Evolutionary conservation across 2,888 invertebrate genomes (phyloP), one percentile per base, ranked within the genome.

Genomic region (Herminia tarsipennalis): DNA sequence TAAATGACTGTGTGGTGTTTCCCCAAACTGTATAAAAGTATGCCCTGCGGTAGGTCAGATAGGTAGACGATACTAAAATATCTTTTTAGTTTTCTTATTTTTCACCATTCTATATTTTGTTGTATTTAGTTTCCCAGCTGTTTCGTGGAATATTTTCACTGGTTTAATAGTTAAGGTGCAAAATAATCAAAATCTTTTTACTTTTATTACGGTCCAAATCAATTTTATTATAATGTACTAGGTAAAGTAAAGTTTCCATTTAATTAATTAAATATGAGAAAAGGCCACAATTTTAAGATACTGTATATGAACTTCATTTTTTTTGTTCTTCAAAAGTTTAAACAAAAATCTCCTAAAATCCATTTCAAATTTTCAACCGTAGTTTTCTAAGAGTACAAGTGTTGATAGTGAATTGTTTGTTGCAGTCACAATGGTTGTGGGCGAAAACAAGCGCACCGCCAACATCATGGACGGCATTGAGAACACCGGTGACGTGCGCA

Each of bases 401-500:
- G 30, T 34, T 53, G 46, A 55, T 61, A 50, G 52, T 62, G 42
- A 62, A 40, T 54, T 61, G 53, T 76, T 83, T 84, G 75, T 88
- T 86, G 10, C 86, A 91, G 90, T 74, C 76, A 89, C 94, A 91
- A 97, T 97, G 97, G 97, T 97, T 81, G 95, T 97, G 81, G 96
- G 95, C 75, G 96, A 96, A 83, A 88, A 69, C 67, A 92, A 92
- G 63, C 90, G 90, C 60, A 81, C 91, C 84, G 94, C 96, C 83
- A 96, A 96, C 92, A 97, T 97, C 76, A 96, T 97, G 96, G 96
- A 97, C 73, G 97, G 97, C 70, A 96, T 97, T 88, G 96, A 96
- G 92, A 96, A 96, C 88, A 96, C 97, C 28, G 97, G 96, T 40
- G 96, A 96, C 78, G 96, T 97, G 70, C 95, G 96, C 66, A 95